phyloP scores from a whole-genome alignment of 2,888 invertebrate genomes.

The Cosmorhoe ocellata region DNA sequence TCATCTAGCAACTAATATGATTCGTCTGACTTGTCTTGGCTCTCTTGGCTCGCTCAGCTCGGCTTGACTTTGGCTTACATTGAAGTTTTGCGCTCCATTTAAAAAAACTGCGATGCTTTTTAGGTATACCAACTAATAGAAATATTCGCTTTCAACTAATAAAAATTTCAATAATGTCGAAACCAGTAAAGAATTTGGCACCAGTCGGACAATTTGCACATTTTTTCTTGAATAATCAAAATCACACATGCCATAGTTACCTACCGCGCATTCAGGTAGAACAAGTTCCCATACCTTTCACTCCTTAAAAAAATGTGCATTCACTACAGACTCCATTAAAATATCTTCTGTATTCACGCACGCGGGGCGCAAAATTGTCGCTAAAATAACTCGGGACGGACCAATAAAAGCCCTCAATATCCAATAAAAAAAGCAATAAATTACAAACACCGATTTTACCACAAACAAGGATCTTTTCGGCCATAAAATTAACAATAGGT shows the following conservation, averaged over 20 bases:
- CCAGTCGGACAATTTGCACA: too few species aligned
- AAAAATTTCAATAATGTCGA: too few species aligned
- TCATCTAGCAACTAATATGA: too few species aligned
- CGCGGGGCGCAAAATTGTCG: conserved; percentile 31
- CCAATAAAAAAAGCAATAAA: conserved; percentile 43
- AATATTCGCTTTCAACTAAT: too few species aligned
- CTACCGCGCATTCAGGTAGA: conserved; percentile 11
- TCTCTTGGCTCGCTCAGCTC: too few species aligned
- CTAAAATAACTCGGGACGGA: conserved; percentile 10
- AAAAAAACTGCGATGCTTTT: too few species aligned
- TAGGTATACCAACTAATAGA: too few species aligned
- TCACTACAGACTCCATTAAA: conserved; percentile 28
- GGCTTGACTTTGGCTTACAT: too few species aligned
- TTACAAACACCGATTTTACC: conserved; percentile 47
- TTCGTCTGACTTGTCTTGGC: too few species aligned
- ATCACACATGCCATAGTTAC: background rate
- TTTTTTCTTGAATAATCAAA: too few species aligned
- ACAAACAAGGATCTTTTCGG: conserved; percentile 42
- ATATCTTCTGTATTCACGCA: conserved; percentile 29
- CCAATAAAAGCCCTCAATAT: conserved; percentile 21
- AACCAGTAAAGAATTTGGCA: too few species aligned
- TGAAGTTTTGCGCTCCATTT: too few species aligned
- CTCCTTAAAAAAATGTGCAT: conserved; percentile 1
- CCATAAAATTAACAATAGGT: conserved; percentile 35
- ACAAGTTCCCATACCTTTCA: conserved; percentile 10